phyloP scores from a whole-genome alignment of 2,113 vertebrate genomes.

The Nothoprocta perdicaria region DNA sequence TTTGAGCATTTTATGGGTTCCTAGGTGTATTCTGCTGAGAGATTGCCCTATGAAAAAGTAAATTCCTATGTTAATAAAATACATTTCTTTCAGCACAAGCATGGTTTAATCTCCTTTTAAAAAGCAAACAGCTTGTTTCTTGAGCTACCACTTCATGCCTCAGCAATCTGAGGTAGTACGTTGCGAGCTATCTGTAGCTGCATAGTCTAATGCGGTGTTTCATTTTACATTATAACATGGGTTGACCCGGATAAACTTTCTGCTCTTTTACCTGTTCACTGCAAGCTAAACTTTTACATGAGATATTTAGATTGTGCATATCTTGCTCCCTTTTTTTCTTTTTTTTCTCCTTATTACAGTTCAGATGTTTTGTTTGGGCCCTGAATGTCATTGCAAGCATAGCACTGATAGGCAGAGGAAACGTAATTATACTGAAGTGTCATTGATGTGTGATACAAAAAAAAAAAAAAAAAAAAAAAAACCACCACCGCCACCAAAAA shows the following conservation, averaged over 20 bases:
- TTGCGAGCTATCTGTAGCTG: not conserved
- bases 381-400: not conserved
- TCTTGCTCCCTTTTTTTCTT: not conserved
- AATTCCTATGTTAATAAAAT: not conserved
- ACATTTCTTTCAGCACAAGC: not conserved
- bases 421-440: not conserved
- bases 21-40: not conserved
- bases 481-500: not conserved
- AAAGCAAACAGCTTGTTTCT: not conserved
- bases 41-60: not conserved
- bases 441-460: not conserved
- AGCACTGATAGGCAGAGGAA: not conserved
- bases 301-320: not conserved
- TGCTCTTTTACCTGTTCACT: not conserved
- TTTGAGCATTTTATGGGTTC: not conserved
- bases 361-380: not conserved
- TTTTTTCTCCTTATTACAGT: not conserved
- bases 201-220: not conserved
- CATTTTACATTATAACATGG: not conserved
- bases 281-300: not conserved
- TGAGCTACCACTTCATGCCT: not conserved
- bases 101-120: not conserved
- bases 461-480: conserved; percentile 12
- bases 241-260: not conserved
- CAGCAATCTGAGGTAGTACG: not conserved